These are phyloP conservation scores for Isurus oxyrinchus DNA, from an alignment of 2,113 vertebrate species.

Conservation along the genomic window DNA sequence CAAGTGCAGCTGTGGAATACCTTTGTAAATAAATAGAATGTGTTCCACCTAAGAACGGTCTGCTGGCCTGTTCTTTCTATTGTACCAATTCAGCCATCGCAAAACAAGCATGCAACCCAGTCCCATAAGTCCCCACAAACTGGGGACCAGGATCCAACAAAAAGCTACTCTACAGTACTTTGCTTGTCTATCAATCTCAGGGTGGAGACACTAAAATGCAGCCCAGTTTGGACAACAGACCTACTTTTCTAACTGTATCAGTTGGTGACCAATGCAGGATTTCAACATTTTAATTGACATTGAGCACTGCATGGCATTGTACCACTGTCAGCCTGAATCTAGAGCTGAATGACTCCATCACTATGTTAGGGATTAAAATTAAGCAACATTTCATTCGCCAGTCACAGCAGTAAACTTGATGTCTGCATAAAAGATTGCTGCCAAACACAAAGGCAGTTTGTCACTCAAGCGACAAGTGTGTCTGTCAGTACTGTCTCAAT, in stretches of 20 bases:
- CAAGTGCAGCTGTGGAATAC: no score
- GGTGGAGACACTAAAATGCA: background rate
- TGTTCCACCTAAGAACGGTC: no score
- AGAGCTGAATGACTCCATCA: background rate
- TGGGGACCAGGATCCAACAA: no score
- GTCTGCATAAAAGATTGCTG: conserved; percentile 3
- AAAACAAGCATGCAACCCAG: no score
- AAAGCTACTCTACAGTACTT: background rate
- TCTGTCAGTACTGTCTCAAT: background rate
- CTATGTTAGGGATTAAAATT: background rate
- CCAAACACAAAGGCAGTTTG: background rate
- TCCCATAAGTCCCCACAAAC: no score
- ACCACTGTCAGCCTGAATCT: background rate
- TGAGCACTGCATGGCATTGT: background rate
- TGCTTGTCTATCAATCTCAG: background rate
- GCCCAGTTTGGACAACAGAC: background rate
- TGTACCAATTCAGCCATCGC: no score
- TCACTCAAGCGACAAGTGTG: background rate
- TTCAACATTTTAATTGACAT: background rate
- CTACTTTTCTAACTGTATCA: background rate
- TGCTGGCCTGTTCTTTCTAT: no score
- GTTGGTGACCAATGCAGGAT: background rate
- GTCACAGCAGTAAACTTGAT: background rate
- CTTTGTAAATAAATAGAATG: no score
- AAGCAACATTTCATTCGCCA: background rate